Percentiles rank a stretch among this genome's conserved stretches.
Conservation (phyloP, 2,113 vertebrate species). For the Macquaria ambigua region DNA sequence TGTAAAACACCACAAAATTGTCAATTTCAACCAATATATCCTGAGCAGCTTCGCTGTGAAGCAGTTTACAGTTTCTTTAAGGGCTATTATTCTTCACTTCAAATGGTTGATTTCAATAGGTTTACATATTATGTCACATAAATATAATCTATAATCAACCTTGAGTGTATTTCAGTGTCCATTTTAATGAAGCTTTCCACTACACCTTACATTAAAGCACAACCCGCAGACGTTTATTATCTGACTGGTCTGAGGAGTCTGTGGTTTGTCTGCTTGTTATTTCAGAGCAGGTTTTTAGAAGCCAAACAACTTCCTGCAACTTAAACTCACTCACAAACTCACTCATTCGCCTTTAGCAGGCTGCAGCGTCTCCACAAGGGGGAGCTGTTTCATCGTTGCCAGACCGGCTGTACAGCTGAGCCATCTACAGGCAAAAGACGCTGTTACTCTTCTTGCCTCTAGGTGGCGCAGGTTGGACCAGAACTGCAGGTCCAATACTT, state of each 20-base stretch:
- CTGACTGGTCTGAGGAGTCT: not conserved
- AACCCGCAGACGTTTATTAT: not conserved
- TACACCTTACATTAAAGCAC: not conserved
- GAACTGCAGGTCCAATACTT: not conserved
- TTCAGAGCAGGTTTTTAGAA: not conserved
- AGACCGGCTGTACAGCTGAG: not conserved
- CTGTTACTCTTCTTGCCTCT: not conserved
- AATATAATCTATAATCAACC: not conserved
- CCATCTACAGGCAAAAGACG: not conserved
- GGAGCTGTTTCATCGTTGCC: not conserved
- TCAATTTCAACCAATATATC: not conserved
- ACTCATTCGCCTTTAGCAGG: not conserved
- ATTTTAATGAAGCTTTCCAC: not conserved
- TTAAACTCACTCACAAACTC: not conserved
- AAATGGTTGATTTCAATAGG: not conserved
- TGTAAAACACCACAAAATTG: slow-evolving; percentile 1
- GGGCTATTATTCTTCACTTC: not conserved
- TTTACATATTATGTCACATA: not conserved
- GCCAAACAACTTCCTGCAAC: not conserved
- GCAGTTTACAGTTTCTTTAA: not conserved
- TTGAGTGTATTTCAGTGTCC: not conserved
- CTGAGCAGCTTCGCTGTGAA: not conserved
- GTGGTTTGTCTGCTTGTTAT: not conserved
- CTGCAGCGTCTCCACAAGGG: not conserved
- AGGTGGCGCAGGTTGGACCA: too few species aligned